phyloP scores from a whole-genome alignment of 2,113 vertebrate genomes.

The Octodon degus region DNA sequence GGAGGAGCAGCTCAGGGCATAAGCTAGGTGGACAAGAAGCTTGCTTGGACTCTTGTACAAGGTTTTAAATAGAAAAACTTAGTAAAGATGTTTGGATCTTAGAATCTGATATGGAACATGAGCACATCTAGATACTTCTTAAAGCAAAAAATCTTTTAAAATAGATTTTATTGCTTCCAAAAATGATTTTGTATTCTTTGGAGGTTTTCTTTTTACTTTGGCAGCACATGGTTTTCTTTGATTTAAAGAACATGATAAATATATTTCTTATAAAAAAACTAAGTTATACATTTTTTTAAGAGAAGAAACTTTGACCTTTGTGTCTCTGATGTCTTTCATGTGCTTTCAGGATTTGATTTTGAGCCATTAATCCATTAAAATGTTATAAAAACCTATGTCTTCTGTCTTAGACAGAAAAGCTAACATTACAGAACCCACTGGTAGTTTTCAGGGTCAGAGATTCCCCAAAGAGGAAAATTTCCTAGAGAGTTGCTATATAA shows the following conservation, averaged over 20 bases:
- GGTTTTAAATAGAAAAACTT: conserved; percentile 43
- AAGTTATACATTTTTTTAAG: conserved; percentile 47
- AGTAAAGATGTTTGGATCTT: background rate
- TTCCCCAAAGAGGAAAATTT: conserved; percentile 46
- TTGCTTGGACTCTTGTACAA: background rate
- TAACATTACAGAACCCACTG: background rate
- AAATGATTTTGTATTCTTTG: conserved; percentile 34
- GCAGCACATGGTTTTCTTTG: conserved; percentile 57
- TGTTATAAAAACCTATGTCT: conserved; percentile 51
- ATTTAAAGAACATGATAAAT: conserved; percentile 66
- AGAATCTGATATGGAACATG: background rate
- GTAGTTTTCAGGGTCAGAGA: conserved; percentile 13
- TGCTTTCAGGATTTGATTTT: conserved; percentile 54
- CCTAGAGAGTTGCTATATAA: conserved; percentile 55
- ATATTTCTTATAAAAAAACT: background rate
- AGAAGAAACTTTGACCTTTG: conserved; percentile 41
- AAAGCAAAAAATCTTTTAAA: conserved; percentile 59
- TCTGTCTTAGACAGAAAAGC: conserved; percentile 23
- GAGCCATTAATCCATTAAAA: conserved; percentile 46
- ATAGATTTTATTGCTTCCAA: conserved; percentile 35
- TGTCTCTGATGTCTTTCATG: conserved; percentile 42
- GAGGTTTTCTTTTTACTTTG: conserved; percentile 39
- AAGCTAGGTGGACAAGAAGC: background rate
- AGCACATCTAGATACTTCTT: conserved; percentile 44
- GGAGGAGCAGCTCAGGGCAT: background rate